Base-by-base conservation (phyloP, 2,113 vertebrate species). In the Tragelaphus buxtoni region DNA sequence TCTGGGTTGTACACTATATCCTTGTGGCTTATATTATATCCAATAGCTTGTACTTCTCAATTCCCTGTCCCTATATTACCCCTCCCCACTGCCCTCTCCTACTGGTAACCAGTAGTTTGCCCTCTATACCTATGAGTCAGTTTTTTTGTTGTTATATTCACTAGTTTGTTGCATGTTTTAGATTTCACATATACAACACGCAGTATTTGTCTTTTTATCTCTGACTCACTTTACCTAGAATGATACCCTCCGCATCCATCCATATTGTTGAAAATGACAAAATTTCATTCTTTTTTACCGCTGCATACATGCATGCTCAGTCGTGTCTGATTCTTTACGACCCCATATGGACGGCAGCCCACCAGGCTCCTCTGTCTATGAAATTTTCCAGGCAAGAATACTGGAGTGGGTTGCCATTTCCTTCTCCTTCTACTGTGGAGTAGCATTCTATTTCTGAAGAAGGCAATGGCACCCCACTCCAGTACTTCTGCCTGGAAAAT, bases 281-380 rank as follows among this genome's bases (percentile, higher is more conserved):
- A 55, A 55, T 55, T 81, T 26, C 51, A 55, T 81, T 55, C 51
- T 81, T 55, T 81, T 55, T 55, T 13, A 53, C 22, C 42, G 11
- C 39, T 42, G 39, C 69, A 2, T 24, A 14, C 39, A 26, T 14
- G 12, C 22, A 1, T 14, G 11, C 39, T 42, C 39, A 42, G 69
- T 74, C 0, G 0, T 74, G 39, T 74, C 39, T 24, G 11, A 13
- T 26, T 42, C 69, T 39, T 72, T 39, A 9, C 1, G 0, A 72
- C 65, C 9, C 65, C 35, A 12, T 39, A 24, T 39, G 35, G 65
- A 72, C 18, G 22, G 9, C 5, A 72, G 65, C 35, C 65, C 35
- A 39, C 65, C 18, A 39, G 4, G 5, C 10, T 72, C 65, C 10
- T 24, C 65, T 72, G 65, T 72, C 65, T 12, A 1, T 39, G 65